These are phyloP conservation scores for Toxonevra muliebris DNA, from an alignment of 2,888 invertebrate genomes.

Conservation along the genomic window DNA sequence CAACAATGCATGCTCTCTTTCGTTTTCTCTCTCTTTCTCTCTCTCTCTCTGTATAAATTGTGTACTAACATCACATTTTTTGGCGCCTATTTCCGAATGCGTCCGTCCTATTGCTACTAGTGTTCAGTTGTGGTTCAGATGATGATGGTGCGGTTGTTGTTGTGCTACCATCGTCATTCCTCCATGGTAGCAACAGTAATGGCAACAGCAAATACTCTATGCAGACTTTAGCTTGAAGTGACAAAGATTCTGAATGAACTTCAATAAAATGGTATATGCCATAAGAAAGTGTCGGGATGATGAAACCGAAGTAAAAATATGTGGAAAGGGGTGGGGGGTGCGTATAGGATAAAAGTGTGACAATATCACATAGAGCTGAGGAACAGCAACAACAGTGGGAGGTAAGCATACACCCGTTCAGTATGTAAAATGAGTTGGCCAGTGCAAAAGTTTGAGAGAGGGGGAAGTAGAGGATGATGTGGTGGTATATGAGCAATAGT, in stretches of 20 bases:
- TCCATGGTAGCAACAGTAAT: no score
- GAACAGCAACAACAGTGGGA: not conserved
- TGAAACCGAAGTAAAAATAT: not conserved
- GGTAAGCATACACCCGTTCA: no score
- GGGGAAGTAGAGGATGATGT: no score
- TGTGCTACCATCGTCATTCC: not conserved
- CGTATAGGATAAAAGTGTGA: constrained; percentile 9
- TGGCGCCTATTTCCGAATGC: no score
- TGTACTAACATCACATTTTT: no score
- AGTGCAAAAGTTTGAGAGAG: no score
- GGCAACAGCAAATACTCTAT: no score
- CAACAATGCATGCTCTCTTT: not conserved
- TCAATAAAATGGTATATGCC: no score
- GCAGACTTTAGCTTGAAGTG: no score
- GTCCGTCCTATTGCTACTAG: not conserved
- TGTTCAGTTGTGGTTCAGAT: not conserved
- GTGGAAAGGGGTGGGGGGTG: not conserved
- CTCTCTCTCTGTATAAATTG: not conserved
- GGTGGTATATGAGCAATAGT: not conserved
- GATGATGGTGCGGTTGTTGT: not conserved
- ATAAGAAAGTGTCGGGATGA: not conserved
- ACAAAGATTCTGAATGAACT: no score
- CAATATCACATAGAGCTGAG: constrained; percentile 17
- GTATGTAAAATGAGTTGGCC: no score
- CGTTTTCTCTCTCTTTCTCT: not conserved